Evolutionary conservation across 2,797 vertebrate species (phyloP).

Genomic region (Sebastes vulpes): DNA sequence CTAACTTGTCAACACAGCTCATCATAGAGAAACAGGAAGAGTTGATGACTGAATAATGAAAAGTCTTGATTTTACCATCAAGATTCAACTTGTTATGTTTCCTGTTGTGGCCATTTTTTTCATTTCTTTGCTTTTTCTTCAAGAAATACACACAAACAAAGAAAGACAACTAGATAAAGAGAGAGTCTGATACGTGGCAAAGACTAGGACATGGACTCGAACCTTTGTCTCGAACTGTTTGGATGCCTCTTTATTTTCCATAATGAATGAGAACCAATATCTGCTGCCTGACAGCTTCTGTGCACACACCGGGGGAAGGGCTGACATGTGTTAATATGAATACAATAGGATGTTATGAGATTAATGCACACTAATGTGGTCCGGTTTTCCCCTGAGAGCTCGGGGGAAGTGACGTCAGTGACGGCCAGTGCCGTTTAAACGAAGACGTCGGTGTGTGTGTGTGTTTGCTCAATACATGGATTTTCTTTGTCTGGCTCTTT

Average conservation of each 20-base stretch:
- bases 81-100: not conserved
- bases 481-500: conserved; percentile 65
- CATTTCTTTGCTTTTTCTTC: not conserved
- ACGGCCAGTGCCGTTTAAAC: conserved; percentile 28
- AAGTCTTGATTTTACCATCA: not conserved
- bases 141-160: not conserved
- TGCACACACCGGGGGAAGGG: conserved; percentile 23
- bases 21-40: not conserved
- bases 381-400: conserved; percentile 47
- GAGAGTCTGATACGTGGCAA: not conserved
- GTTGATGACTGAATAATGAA: not conserved
- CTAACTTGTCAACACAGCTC: not conserved
- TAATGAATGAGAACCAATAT: conserved; percentile 38
- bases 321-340: conserved; percentile 51
- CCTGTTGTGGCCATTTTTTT: not conserved
- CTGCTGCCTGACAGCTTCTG: conserved; percentile 10
- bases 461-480: conserved; percentile 33
- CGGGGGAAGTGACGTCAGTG: conserved; percentile 32
- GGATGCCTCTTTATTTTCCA: not conserved
- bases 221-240: not conserved
- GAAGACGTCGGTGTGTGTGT: conserved; percentile 28
- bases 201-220: not conserved
- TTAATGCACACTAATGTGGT: conserved; percentile 59
- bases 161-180: not conserved
- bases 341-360: conserved; percentile 52